Evolutionary conservation across 1,140 invertebrate species (phyloP).

Genomic region (Asobara japonica): DNA sequence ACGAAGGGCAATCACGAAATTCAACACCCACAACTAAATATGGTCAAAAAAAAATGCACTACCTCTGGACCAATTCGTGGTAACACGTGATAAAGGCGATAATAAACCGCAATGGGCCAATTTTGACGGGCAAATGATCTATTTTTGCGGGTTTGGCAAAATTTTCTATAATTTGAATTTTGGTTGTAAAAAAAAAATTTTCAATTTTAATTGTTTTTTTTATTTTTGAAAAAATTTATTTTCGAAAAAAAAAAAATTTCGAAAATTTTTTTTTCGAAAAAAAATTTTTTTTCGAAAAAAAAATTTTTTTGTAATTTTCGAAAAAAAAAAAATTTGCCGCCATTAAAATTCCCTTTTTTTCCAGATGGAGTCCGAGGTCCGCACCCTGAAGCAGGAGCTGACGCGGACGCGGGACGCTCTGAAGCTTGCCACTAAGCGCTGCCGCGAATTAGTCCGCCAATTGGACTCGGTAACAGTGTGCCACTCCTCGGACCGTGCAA

Average conservation of each 20-base stretch:
- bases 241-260: too few species aligned
- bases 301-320: not conserved
- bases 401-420: constrained; percentile 60
- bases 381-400: constrained; percentile 72
- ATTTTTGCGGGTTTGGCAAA: too few species aligned
- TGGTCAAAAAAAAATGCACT: constrained; percentile 5
- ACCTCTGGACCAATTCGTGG: not conserved
- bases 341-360: constrained; percentile 44
- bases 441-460: constrained; percentile 69
- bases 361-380: constrained; percentile 75
- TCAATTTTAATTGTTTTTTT: too few species aligned
- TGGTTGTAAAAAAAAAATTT: too few species aligned
- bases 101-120: too few species aligned
- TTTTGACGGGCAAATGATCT: too few species aligned
- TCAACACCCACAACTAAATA: constrained; percentile 1
- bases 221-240: too few species aligned
- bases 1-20: constrained; percentile 14
- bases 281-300: too few species aligned
- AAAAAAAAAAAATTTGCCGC: constrained; percentile 1
- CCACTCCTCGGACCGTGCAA: constrained; percentile 69
- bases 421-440: constrained; percentile 65
- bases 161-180: too few species aligned
- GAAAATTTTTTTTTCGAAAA: too few species aligned
- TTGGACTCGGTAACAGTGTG: constrained; percentile 71
- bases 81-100: too few species aligned